Evolutionary conservation across 1,140 invertebrate genomes (phyloP).

Genomic region (Sweltsa coloradensis): DNA sequence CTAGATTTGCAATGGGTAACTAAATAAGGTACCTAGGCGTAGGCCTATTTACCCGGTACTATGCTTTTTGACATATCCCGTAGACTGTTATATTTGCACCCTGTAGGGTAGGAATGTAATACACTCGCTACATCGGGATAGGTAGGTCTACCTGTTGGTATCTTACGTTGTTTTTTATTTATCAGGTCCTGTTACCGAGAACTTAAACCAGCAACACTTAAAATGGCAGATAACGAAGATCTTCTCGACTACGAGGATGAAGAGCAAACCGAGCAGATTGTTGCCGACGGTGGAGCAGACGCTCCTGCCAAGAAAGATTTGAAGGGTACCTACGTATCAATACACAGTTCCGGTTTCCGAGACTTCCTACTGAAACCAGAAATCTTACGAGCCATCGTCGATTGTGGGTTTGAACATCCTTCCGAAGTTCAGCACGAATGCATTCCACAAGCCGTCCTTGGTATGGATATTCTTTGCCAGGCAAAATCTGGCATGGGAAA

Average conservation of each 20-base stretch:
- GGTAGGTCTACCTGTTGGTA: too few relatives aligned
- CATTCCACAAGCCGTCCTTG: conserved; percentile 97
- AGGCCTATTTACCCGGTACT: too few relatives aligned
- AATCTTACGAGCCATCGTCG: conserved; percentile 92
- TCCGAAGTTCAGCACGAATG: conserved; percentile 99
- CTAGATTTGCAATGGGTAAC: too few relatives aligned
- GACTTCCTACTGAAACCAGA: conserved; percentile 97
- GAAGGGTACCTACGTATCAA: conserved; percentile 96
- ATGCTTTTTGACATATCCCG: too few relatives aligned
- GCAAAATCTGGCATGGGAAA: conserved; percentile 99
- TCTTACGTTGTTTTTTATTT: too few relatives aligned
- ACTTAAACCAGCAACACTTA: too few relatives aligned
- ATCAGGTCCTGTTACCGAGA: too few relatives aligned
- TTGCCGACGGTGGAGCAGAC: conserved; percentile 52
- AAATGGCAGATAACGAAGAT: conserved; percentile 86
- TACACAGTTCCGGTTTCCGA: conserved; percentile 94
- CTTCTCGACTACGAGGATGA: conserved; percentile 92
- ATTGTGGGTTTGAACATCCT: conserved; percentile 99
- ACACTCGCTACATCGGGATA: too few relatives aligned
- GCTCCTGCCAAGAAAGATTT: conserved; percentile 75
- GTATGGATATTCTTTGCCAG: conserved; percentile 98
- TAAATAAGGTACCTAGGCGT: too few relatives aligned
- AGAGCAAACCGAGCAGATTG: conserved; percentile 67
- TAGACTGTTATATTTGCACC: too few relatives aligned
- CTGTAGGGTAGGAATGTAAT: too few relatives aligned